Evolutionary conservation across 2,113 vertebrate genomes (phyloP), one percentile per base, ranked within the genome.

Genomic region (Callopanchax toddi): DNA sequence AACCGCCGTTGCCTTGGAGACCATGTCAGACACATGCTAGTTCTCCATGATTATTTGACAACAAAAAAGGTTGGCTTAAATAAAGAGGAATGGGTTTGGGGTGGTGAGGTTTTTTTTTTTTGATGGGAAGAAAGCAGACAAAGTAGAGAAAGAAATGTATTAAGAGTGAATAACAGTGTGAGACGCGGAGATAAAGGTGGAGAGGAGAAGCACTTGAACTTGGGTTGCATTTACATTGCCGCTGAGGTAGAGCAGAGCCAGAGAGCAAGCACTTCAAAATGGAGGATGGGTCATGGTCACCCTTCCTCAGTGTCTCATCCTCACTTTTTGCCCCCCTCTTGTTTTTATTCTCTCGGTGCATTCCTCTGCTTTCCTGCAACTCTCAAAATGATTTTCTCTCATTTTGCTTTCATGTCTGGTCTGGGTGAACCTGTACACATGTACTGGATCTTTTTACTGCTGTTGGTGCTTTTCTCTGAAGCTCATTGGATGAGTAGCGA

Each of bases 11-110:
- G 88, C 92, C 91, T 83, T 91, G 90, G 91, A 82, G 87, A 93
- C 91, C 83, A 86, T 91, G 90, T 93, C 91, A 92, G 92, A 92
- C 87, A 91, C 85, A 91, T 91, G 86, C 90, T 89, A 90, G 89
- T 91, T 91, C 88, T 87, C 90, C 86, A 87, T 91, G 90, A 92
- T 92, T 93, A 91, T 91, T 92, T 93, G 91, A 92, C 90, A 92
- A 90, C 86, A 86, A 91, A 90, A 92, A 91, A 87, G 83, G 79
- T 89, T 86, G 85, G 85, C 83, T 92, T 87, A 89, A 91, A 90
- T 90, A 83, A 87, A 86, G 78, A 70, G 64, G 78, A 82, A 73
- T 51, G 46, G 73, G 73, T 71, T 70, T 60, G 65, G 40, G 18
- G 50, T 34, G 29, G 11, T 13, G 22, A 17, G 57, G 29, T 32